Evolutionary conservation across 1,140 invertebrate genomes (phyloP), one percentile per base, ranked within the genome.

Genomic region (Oryctes rhinoceros): DNA sequence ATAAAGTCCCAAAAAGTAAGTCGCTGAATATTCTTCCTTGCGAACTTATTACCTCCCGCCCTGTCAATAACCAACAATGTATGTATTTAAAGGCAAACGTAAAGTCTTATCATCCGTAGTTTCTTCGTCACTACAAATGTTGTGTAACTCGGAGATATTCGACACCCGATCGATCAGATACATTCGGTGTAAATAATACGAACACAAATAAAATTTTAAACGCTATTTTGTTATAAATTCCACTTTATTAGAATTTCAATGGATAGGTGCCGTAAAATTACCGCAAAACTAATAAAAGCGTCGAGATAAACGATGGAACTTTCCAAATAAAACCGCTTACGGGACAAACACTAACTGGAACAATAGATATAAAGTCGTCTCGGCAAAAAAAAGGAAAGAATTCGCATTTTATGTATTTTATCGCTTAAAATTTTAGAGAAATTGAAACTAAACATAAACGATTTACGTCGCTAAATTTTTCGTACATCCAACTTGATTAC

Each of bases 211-310:
- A 59, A 18, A 59, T 59, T 59, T 59, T 59, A 59, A 59, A 59
- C 15, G 53, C 53, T 18, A 59, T 59, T 59, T 59, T 59, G 53
- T 59, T 59, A 59, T 59, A 59, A 59, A 59, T 59, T 59, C 53
- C 53, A 59, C 53, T 59, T 59, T 59, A 59, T 59, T 59, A 18
- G 53, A 18, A 15, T 59, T 59, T 59, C 53, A 59, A 59, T 59
- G 53, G 15, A 59, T 18, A n/a, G 15, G 13, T 18, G 53, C 15
- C 3, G 53, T 59, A 59, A 59, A 59, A 59, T 59, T 59, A 59
- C 53, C 4, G 53, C 53, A 18, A 59, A 59, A 59, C 53, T 59
- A 59, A 59, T 59, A 59, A 59, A 59, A 59, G 53, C 53, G 18
- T 6, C 15, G 18, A 59, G 53, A 59, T 59, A 59, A 59, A 59